Base-by-base conservation (phyloP, 2,797 vertebrate species). In the Monodelphis domestica region DNA sequence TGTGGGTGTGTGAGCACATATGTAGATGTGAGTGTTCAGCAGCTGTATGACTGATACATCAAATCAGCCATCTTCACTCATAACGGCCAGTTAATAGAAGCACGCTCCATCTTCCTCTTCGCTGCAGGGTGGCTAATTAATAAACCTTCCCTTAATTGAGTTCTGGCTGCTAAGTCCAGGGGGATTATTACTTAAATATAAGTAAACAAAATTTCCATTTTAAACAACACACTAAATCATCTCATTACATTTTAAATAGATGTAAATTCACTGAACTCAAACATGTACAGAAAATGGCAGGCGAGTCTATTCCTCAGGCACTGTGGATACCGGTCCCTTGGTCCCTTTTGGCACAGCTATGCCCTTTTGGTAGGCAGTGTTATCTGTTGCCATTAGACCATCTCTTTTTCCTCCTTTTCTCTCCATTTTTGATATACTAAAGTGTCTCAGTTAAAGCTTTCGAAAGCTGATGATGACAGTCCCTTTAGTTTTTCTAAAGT, bases 131-230 rank as follows among this genome's bases (percentile, higher is more conserved):
- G 63, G 93, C 97, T 98, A 98, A 98, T 98, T 98, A 98, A 98
- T 97, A 98, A 98, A 97, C 91, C 93, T 97, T 91, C 56, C 94
- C 92, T 97, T 98, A 98, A 98, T 96, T 97, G 97, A 97, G 95
- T 97, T 97, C 97, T 97, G 95, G 91, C 94, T 97, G 95, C 92
- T 87, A 97, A 9, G 97, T 97, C 97, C 96, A 94, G 91, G 33
- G 96, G 96, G 97, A 89, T 98, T 98, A 96, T 97, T 96, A 96
- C 94, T 97, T 97, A 97, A 95, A 97, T 90, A 95, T 92, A 98
- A 96, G 97, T 93, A 98, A 98, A 97, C 90, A 33, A 10, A 87
- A 97, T 95, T 97, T 97, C 94, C 96, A 97, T 97, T 98, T 96
- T 93, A 90, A 98, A 94, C 70, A 97, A 94, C 91, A 94, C 95